A percentile compares a stretch with the other conserved stretches of the same genome.
Evolutionary conservation across 1,140 invertebrate species (phyloP).

Genomic region (Drosophila parvula): DNA sequence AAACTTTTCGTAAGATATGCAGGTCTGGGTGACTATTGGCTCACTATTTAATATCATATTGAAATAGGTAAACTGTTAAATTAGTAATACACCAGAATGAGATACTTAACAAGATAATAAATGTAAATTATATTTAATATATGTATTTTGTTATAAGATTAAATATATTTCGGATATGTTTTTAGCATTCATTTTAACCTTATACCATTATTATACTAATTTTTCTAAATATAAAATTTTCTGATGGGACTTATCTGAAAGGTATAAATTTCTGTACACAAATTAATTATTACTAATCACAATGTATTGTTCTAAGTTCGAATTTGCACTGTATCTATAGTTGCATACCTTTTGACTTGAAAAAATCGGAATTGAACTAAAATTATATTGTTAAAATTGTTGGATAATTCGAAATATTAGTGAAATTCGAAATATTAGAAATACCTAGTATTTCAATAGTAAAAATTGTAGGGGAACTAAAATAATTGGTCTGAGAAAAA

Average conservation of each 20-base stretch:
- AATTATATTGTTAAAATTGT: neutral
- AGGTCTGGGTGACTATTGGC: rapidly evolving
- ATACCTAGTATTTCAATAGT: no score
- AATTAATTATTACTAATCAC: neutral
- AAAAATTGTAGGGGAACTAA: neutral
- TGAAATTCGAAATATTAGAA: neutral
- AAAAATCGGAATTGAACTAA: neutral
- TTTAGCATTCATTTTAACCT: neutral
- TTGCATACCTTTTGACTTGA: neutral
- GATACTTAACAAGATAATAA: neutral
- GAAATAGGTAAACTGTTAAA: no score
- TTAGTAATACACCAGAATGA: no score
- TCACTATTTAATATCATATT: neutral
- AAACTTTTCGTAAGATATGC: neutral
- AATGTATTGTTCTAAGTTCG: neutral
- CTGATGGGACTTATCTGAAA: neutral
- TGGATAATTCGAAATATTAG: neutral
- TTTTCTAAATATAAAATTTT: neutral
- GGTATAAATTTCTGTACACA: rapidly evolving
- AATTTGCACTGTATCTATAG: neutral
- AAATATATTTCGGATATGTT: neutral
- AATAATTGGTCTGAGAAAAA: neutral
- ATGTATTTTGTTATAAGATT: neutral
- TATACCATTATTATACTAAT: neutral
- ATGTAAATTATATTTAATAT: neutral